phyloP scores from a whole-genome alignment of 2,113 vertebrate genomes.

The Cephalopholis sonnerati region DNA sequence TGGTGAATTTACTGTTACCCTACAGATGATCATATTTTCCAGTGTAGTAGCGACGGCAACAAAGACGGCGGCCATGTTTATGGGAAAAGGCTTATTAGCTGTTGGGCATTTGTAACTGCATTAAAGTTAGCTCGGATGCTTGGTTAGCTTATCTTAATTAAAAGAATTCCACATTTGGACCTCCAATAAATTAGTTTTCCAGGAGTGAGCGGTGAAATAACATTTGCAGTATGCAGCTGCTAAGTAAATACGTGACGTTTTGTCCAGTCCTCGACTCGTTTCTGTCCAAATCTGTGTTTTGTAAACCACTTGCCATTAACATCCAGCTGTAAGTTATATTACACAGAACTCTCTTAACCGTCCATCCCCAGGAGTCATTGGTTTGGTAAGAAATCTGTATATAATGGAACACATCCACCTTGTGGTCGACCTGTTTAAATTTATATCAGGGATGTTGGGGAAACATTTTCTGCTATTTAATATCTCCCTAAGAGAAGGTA shows the following conservation, averaged over 20 bases:
- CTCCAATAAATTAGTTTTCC: background rate
- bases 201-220: constrained; percentile 2
- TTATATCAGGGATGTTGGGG: constrained; percentile 43
- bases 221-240: background rate
- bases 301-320: constrained; percentile 47
- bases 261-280: constrained; percentile 3
- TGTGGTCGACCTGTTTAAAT: constrained; percentile 41
- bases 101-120: background rate
- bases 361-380: constrained; percentile 50
- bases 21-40: constrained; percentile 7
- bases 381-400: constrained; percentile 50
- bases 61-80: background rate
- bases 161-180: background rate
- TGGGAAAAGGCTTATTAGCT: background rate
- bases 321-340: constrained; percentile 30
- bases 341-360: constrained; percentile 49
- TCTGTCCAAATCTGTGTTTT: constrained; percentile 28
- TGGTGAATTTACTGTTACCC: constrained; percentile 13
- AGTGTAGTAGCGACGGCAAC: background rate
- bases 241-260: constrained; percentile 2
- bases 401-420: constrained; percentile 46
- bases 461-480: constrained; percentile 24
- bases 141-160: background rate
- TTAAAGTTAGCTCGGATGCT: background rate
- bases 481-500: constrained; percentile 5